A percentile compares a stretch with the other conserved stretches of the same genome.
These are phyloP conservation scores for Anarrhichthys ocellatus DNA, from an alignment of 2,113 vertebrate species.

Conservation along the genomic window DNA sequence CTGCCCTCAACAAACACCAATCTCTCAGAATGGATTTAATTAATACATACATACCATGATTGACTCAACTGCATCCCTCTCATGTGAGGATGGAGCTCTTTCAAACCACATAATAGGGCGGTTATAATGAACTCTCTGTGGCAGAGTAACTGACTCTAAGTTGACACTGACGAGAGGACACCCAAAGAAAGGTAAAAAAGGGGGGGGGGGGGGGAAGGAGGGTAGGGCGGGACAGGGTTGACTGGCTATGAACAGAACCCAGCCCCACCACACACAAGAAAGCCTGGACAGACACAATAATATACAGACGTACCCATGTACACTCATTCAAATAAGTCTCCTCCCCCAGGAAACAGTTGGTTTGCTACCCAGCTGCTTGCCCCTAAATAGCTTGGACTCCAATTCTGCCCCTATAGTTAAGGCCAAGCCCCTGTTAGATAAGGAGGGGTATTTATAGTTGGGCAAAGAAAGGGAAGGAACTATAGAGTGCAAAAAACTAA, in stretches of 20 bases:
- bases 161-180: slow-evolving; percentile 59
- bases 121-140: slow-evolving; percentile 70
- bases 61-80: slow-evolving; percentile 9
- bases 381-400: slow-evolving; percentile 54
- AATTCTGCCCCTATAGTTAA: slow-evolving; percentile 16
- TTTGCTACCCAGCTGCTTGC: slow-evolving; percentile 68
- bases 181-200: slow-evolving; percentile 57
- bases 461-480: slow-evolving; percentile 10
- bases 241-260: slow-evolving; percentile 74
- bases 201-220: slow-evolving; percentile 35
- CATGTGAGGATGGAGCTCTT: slow-evolving; percentile 26
- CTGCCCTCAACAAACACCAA: slow-evolving; percentile 10
- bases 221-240: slow-evolving; percentile 74
- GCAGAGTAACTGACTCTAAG: slow-evolving; percentile 56
- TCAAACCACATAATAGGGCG: slow-evolving; percentile 55
- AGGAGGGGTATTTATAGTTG: neutral
- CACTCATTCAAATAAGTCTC: slow-evolving; percentile 57
- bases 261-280: slow-evolving; percentile 39
- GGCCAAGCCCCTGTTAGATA: slow-evolving; percentile 10
- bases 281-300: slow-evolving; percentile 47
- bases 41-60: slow-evolving; percentile 32
- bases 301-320: slow-evolving; percentile 45
- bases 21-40: slow-evolving; percentile 34
- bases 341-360: slow-evolving; percentile 55
- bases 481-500: neutral